These are phyloP conservation scores for Macrosteles quadrilineatus DNA, from an alignment of 1,140 invertebrate genomes.

Conservation along the genomic window DNA sequence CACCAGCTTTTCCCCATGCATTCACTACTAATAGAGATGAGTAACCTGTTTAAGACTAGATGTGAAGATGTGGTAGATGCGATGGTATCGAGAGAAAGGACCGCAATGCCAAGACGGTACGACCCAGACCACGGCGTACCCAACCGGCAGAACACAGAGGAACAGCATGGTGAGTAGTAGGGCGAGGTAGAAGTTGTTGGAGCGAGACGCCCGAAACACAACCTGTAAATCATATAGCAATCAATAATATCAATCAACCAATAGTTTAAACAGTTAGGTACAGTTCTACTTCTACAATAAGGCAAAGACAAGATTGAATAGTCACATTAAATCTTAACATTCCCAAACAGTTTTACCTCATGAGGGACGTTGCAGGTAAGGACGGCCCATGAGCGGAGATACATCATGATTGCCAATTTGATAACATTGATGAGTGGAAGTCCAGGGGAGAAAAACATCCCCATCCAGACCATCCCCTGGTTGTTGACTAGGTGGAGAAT, in stretches of 20 bases:
- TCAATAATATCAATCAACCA: no score
- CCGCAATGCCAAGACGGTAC: conserved; percentile 95
- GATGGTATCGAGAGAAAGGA: conserved; percentile 84
- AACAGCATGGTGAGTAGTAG: conserved; percentile 95
- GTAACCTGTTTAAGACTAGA: conserved; percentile 69
- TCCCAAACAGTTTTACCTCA: no score
- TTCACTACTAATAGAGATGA: no score
- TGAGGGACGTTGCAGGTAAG: conserved; percentile 96
- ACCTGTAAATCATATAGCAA: no score
- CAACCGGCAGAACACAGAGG: conserved; percentile 91
- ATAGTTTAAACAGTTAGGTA: no score
- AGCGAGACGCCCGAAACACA: conserved; percentile 60
- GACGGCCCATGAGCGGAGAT: conserved; percentile 91
- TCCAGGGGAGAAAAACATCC: conserved; percentile 92
- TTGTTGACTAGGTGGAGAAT: conserved; percentile 96
- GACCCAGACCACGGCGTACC: conserved; percentile 91
- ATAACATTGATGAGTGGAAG: conserved; percentile 86
- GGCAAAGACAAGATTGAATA: no score
- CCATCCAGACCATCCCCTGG: conserved; percentile 97
- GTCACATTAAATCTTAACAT: no score
- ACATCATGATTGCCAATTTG: conserved; percentile 92
- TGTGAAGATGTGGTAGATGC: conserved; percentile 87
- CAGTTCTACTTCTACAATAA: no score
- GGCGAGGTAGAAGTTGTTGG: conserved; percentile 95
- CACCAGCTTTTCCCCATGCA: no score